phyloP scores from a whole-genome alignment of 2,888 invertebrate species.

The Formica aserva region DNA sequence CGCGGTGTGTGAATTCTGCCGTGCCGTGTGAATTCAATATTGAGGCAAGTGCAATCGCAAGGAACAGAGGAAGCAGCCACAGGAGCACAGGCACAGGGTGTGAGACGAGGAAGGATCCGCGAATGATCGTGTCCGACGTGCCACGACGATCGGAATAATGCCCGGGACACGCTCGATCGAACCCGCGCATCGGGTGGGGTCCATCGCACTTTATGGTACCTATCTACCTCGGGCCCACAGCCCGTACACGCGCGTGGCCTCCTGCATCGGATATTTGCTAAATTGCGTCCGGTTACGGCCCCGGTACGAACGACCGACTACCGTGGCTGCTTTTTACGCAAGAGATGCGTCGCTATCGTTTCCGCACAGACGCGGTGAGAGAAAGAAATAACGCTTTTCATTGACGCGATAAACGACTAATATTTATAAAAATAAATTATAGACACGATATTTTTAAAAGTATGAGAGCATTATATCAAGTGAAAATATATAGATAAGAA shows the following conservation, averaged over 20 bases:
- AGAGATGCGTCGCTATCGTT: constrained; percentile 12
- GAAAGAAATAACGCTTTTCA: not conserved
- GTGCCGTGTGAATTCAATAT: not conserved
- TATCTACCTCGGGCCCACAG: constrained; percentile 39
- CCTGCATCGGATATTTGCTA: constrained; percentile 65
- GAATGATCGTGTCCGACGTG: constrained; percentile 70
- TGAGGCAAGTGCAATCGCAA: constrained; percentile 17
- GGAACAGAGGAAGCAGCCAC: not conserved
- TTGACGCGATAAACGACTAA: not conserved
- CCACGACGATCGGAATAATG: constrained; percentile 78
- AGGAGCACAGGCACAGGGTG: not conserved
- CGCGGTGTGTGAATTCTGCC: not conserved
- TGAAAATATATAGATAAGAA: not conserved
- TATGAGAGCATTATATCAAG: not conserved
- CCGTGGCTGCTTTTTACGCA: constrained; percentile 36
- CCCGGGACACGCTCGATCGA: constrained; percentile 81
- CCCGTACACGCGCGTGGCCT: constrained; percentile 58
- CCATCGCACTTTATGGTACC: constrained; percentile 74
- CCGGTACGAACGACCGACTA: constrained; percentile 49
- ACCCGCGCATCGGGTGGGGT: constrained; percentile 78
- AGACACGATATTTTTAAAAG: not conserved
- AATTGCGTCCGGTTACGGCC: constrained; percentile 71
- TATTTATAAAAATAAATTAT: not conserved
- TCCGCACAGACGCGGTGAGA: not conserved
- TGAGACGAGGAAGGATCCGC: constrained; percentile 45